Percentiles rank a stretch among this genome's conserved stretches.
Conservation (phyloP, 2,113 vertebrate genomes). For the Paralichthys olivaceus region DNA sequence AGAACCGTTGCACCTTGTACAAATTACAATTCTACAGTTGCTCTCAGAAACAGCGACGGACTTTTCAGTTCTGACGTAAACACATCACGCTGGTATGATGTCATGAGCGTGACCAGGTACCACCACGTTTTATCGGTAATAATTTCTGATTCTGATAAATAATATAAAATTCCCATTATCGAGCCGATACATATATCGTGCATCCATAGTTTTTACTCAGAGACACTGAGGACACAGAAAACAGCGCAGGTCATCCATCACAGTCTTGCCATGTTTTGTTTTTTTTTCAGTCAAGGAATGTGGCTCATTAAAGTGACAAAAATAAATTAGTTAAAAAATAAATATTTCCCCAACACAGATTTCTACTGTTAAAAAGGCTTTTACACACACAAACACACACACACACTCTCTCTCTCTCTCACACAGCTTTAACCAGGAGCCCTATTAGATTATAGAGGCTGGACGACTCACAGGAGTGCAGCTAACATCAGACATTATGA, state of each 20-base stretch:
- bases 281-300: constrained; percentile 48
- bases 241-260: constrained; percentile 12
- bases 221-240: constrained; percentile 23
- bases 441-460: constrained; percentile 11
- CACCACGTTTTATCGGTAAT: too few species aligned
- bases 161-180: too few species aligned
- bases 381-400: background rate
- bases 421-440: constrained; percentile 7
- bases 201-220: constrained; percentile 18
- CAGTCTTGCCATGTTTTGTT: background rate
- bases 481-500: constrained; percentile 22
- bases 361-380: constrained; percentile 41
- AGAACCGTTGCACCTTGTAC: too few species aligned
- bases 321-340: constrained; percentile 80
- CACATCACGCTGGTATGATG: too few species aligned
- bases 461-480: constrained; percentile 42
- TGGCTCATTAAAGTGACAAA: constrained; percentile 75
- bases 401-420: too few species aligned
- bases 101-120: too few species aligned
- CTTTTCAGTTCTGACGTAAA: too few species aligned
- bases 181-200: too few species aligned
- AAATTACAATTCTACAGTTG: too few species aligned
- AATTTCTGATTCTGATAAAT: too few species aligned
- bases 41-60: too few species aligned
- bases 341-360: constrained; percentile 59